These are phyloP conservation scores for Amiota communis DNA, from an alignment of 2,888 invertebrate species.

Conservation along the genomic window DNA sequence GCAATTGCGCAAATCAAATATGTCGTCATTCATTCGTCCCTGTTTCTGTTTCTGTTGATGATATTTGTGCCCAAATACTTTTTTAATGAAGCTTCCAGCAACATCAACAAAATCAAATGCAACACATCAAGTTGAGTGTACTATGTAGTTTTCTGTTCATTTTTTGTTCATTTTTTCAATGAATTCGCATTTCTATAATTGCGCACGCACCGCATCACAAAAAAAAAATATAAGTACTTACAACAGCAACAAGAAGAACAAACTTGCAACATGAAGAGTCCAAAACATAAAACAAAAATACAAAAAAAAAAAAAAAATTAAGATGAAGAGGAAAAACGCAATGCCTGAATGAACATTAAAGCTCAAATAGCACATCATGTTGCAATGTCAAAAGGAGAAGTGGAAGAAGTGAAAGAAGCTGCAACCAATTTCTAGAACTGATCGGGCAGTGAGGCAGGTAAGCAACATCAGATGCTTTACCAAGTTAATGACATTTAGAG, in stretches of 20 bases:
- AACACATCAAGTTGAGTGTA: slow-evolving; percentile 5
- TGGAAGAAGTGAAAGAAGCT: slow-evolving; percentile 26
- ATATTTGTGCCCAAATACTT: slow-evolving; percentile 64
- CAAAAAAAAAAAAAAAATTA: not conserved
- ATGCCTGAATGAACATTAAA: slow-evolving; percentile 61
- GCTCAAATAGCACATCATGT: slow-evolving; percentile 69
- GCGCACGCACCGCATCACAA: slow-evolving; percentile 47
- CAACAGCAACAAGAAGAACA: not conserved
- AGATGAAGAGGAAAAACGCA: slow-evolving; percentile 8
- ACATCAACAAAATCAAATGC: slow-evolving; percentile 22
- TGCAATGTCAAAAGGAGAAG: slow-evolving; percentile 59
- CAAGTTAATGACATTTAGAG: slow-evolving; percentile 64
- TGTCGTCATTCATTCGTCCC: not conserved
- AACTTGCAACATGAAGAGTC: slow-evolving; percentile 1
- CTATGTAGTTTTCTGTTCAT: not conserved
- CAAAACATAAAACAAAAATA: slow-evolving; percentile 9
- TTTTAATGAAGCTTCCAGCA: slow-evolving; percentile 63
- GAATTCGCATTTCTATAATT: slow-evolving; percentile 65
- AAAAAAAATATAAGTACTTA: no score
- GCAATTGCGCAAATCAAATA: slow-evolving; percentile 19
- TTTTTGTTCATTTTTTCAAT: slow-evolving; percentile 41
- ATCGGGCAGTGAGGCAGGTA: slow-evolving; percentile 35
- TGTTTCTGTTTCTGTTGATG: slow-evolving; percentile 4
- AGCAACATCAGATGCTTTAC: slow-evolving; percentile 37
- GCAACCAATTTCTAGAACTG: not conserved